Percentiles rank a stretch among this genome's conserved stretches.
Evolutionary conservation across 53 echinoderm and acorn worm species (phyloP).

Genomic region (Mesocentrotus franciscanus): DNA sequence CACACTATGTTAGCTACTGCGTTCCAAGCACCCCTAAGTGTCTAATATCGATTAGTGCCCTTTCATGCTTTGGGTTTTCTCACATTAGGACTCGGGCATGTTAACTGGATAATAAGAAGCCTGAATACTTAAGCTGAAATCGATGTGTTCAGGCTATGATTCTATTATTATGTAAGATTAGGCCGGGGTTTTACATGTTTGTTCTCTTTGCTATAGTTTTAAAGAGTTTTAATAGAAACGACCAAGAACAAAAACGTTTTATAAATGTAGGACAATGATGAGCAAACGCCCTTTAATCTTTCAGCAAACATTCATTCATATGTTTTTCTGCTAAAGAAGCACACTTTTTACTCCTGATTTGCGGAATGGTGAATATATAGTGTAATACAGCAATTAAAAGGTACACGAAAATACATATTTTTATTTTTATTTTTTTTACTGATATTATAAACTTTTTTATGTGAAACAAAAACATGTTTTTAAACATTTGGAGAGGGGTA

Average conservation of each 20-base stretch:
- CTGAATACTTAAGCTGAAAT: conserved; percentile 3
- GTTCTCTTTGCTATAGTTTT: conserved; percentile 16
- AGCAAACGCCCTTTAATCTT: no score
- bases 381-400: no score
- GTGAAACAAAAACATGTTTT: no score
- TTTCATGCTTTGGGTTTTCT: background rate
- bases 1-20: background rate
- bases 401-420: no score
- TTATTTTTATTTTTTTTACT: no score
- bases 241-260: background rate
- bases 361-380: no score
- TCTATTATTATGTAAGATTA: background rate
- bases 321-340: no score
- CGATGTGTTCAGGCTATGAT: background rate
- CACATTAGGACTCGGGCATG: conserved; percentile 18
- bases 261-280: background rate
- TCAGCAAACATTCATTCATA: no score
- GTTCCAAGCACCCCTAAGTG: background rate
- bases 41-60: background rate
- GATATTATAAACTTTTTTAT: no score
- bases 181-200: background rate
- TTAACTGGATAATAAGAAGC: background rate
- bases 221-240: background rate
- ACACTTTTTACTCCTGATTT: no score
- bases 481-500: no score